Evolutionary conservation across 1,140 invertebrate genomes (phyloP), one percentile per base, ranked within the genome.

Genomic region (Drosophila burlai): DNA sequence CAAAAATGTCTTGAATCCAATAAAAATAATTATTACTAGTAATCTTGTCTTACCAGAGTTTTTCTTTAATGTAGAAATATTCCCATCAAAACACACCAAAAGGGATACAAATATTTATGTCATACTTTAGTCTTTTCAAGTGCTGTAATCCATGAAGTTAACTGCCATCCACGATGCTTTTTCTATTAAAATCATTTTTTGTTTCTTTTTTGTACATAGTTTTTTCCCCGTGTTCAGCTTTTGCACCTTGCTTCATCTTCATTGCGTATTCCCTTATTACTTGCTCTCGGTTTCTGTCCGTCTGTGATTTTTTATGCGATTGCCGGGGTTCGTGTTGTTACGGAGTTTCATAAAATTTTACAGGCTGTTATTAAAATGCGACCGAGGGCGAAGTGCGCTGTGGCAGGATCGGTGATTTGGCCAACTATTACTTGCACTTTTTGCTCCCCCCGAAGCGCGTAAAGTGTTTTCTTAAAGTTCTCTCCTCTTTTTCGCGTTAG

Each of bases 351-450:
- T 87, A 75, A 83, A 89, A 89, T 72, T 89, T 67, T 89, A 75
- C 65, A 71, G 68, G 80, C 71, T 84, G 66, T 89, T 87, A 89
- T 89, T 89, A 87, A 87, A 81, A 87, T 66, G 83, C 67, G 64
- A 66, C 65, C 55, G 26, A 57, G 60, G 72, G 49, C n/a, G n/a
- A 66, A 55, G 60, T 61, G 60, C 21, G 42, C 16, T 26, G 10
- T 29, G 26, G 29, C 36, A n/a, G 47, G 11, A 18, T 61, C 43
- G 47, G 38, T 47, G 54, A 61, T 66, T 50, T 52, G 59, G 66
- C 69, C 52, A 68, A 87, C 84, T 89, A 87, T 89, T 87, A 87
- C 73, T 81, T 89, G 81, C 80, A 84, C 58, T 81, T 81, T 89
- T 67, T 38, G 24, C 47, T 16, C 24, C 8, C n/a, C n/a, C 1